A percentile compares a stretch with the other conserved stretches of the same genome.
These are phyloP conservation scores for Ormyrus rosae DNA, from an alignment of 2,888 invertebrate species.

Conservation along the genomic window DNA sequence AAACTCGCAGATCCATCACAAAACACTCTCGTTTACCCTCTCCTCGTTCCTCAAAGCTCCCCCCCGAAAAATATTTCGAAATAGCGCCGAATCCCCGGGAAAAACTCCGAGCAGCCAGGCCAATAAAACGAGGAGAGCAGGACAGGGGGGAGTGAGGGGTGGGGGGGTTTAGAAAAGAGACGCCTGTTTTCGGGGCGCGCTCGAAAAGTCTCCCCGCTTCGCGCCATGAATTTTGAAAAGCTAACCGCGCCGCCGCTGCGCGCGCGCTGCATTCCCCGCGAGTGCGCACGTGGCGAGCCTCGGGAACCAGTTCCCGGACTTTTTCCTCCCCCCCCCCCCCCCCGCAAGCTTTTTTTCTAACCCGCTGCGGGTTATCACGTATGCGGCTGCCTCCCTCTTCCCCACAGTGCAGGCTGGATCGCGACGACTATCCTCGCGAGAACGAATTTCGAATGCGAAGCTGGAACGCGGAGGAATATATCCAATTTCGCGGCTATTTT, in stretches of 20 bases:
- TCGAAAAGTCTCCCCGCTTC: not conserved
- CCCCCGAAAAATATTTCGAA: too few species aligned
- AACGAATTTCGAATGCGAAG: not conserved
- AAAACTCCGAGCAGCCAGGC: not conserved
- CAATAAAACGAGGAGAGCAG: not conserved
- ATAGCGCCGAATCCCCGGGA: too few species aligned
- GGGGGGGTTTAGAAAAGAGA: not conserved
- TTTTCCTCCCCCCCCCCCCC: slow-evolving; percentile 1
- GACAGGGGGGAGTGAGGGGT: too few species aligned
- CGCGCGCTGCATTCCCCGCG: not conserved
- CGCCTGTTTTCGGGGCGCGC: slow-evolving; percentile 9
- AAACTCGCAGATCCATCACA: too few species aligned
- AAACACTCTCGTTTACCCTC: too few species aligned
- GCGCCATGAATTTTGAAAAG: slow-evolving; percentile 21
- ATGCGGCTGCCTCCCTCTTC: not conserved
- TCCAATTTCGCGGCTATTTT: too few species aligned
- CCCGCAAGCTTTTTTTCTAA: not conserved
- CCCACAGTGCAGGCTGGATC: not conserved
- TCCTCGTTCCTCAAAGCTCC: too few species aligned
- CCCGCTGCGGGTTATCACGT: not conserved
- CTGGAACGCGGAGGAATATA: not conserved
- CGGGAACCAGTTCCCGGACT: slow-evolving; percentile 6
- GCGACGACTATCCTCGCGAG: not conserved
- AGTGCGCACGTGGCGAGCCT: not conserved
- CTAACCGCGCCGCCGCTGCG: not conserved